Base-by-base conservation (phyloP, 2,888 invertebrate species). In the Ptilodon capucinus region DNA sequence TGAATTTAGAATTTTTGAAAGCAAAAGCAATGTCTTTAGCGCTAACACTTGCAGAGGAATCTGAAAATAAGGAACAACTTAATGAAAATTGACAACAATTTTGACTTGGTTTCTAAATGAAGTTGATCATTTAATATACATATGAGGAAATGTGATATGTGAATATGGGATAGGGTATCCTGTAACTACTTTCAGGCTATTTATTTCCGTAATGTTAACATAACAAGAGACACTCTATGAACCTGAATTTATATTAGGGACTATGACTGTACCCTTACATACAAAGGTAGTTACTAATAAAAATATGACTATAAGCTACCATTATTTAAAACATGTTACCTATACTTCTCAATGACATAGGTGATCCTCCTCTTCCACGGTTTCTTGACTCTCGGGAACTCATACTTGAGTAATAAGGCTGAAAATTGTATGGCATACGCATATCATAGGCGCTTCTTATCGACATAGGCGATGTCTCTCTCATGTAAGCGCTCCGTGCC, bases 321-420 rank as follows among this genome's bases (percentile, higher is more conserved):
- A n/a, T n/a, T n/a, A n/a, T n/a, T n/a, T n/a, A 64, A 21, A 21
- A 39, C 39, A 21, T 13, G n/a, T n/a, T n/a, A 88, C 88, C 82
- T 52, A 77, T 76, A 58, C 81, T 86, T 48, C 79, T 71, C 46
- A 81, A 54, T 18, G 89, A 87, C 58, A 75, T 69, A n/a, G 86
- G 77, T 39, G 88, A 84, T 13, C 77, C 75, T 66, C 77, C 68
- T 69, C 84, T 76, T 7, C 76, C 77, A 74, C 76, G 78, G 36
- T 64, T 66, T 17, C 76, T 62, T 0, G 83, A 82, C 42, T 72
- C 70, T 11, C 75, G 76, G 4, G 75, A 76, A 46, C 71, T 62
- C 58, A 72, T 72, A 9, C 71, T 70, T 46, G 61, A 54, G 16
- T 54, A 60, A 53, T 75, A 64, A 28, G 59, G 65, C 30, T 71